Base-by-base conservation (phyloP, 2,888 invertebrate species). In the Lasioglossum lativentre region DNA sequence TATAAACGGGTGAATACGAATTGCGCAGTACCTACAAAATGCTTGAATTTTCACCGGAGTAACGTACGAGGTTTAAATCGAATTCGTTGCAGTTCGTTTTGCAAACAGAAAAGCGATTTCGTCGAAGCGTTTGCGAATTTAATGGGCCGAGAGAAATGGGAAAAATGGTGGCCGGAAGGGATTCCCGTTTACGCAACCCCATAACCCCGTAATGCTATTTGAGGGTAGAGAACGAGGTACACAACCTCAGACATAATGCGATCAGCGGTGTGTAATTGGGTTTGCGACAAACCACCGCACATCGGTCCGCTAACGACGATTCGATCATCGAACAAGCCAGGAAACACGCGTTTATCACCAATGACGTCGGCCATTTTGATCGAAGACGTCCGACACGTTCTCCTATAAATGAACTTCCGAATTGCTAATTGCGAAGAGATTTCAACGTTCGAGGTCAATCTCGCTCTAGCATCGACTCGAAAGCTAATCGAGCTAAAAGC, bases 241-340 rank as follows among this genome's bases (percentile, higher is more conserved):
- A 75, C 34, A 82, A 80, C 82, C 82, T 71, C 74, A 70, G 70
- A 80, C 80, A 59, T 80, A 82, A 82, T 75, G 74, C 74, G 82
- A 82, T 82, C 82, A 74, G 56, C 80, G 75, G 71, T 80, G 75
- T 75, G 38, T 82, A 80, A 82, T 82, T 82, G 40, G 80, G 74
- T 82, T 82, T 80, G 70, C 80, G 82, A 80, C 80, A 71, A 82
- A 72, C 75, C 75, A 47, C 52, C n/a, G 34, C 34, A 2, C 34
- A 34, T 3, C 34, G 71, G 70, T 75, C 75, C 52, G 63, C 71
- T 75, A 80, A 80, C 40, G 75, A 80, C 70, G 63, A 75, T 75
- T 83, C 71, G 71, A 83, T 72, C 71, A 42, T 30, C 34, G 71
- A 42, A 59, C 34, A 52, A 72, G 34, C 71, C 75, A 66, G 72